A percentile compares a stretch with the other conserved stretches of the same genome.
These are phyloP conservation scores for Eilema depressum DNA, from an alignment of 2,888 invertebrate genomes.

Conservation along the genomic window DNA sequence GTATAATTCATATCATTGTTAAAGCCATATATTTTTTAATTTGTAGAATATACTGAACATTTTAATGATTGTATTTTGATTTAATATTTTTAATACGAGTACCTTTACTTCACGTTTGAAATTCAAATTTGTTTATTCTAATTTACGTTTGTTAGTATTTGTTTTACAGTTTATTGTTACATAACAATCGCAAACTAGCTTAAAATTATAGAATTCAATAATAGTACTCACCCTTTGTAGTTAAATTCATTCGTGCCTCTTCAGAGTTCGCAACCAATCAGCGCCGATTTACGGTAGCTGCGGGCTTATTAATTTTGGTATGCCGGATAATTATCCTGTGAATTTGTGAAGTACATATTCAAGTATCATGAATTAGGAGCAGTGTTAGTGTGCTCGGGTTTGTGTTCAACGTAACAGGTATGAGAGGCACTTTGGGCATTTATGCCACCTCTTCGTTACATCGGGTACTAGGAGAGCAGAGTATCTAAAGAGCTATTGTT, in stretches of 20 bases:
- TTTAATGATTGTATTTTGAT: too few species aligned
- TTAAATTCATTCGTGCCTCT: constrained; percentile 86
- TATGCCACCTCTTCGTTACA: constrained; percentile 79
- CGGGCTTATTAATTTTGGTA: constrained; percentile 83
- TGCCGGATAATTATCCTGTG: constrained; percentile 83
- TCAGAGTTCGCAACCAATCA: constrained; percentile 78
- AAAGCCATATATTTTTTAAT: too few species aligned
- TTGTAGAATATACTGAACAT: too few species aligned
- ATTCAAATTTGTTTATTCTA: not conserved
- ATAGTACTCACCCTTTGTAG: constrained; percentile 79
- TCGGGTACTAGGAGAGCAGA: constrained; percentile 73
- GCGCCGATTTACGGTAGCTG: constrained; percentile 76
- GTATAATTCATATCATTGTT: too few species aligned
- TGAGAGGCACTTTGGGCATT: constrained; percentile 68
- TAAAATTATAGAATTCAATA: constrained; percentile 27
- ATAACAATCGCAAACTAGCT: constrained; percentile 28
- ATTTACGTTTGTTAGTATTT: not conserved
- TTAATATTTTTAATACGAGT: not conserved
- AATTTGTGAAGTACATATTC: constrained; percentile 81
- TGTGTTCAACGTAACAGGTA: constrained; percentile 69
- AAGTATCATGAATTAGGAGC: constrained; percentile 75
- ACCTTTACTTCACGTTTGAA: not conserved
- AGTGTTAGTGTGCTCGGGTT: constrained; percentile 56
- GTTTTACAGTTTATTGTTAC: constrained; percentile 10
- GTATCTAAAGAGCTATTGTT: constrained; percentile 57